Conservation (phyloP, 2,888 invertebrate genomes). For the Cyrtodaria siliqua region DNA sequence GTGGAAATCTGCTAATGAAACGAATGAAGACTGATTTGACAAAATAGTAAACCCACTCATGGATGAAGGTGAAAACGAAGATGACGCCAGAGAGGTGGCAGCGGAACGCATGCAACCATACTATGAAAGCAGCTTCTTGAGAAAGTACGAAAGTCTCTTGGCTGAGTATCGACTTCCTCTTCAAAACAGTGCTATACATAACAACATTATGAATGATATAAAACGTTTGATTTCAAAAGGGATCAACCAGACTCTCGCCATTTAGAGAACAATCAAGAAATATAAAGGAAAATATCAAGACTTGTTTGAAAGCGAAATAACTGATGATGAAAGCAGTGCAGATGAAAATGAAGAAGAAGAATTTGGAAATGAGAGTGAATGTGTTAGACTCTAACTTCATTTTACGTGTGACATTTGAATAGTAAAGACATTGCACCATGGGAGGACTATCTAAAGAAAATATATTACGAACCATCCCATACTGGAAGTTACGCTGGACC, state of each 20-base stretch:
- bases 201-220: conserved; percentile 16
- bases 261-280: conserved; percentile 5
- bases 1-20: conserved; percentile 5
- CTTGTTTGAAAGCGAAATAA: conserved; percentile 13
- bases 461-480: conserved; percentile 27
- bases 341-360: neutral
- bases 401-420: neutral
- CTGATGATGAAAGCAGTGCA: neutral
- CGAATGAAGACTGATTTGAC: neutral
- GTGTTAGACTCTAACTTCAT: neutral
- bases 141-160: conserved; percentile 9
- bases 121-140: conserved; percentile 12
- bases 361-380: neutral
- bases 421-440: conserved; percentile 11
- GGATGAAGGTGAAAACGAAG: conserved; percentile 13
- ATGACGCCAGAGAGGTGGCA: conserved; percentile 13
- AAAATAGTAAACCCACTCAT: conserved; percentile 14
- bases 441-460: conserved; percentile 29
- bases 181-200: conserved; percentile 10
- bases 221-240: conserved; percentile 5
- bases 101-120: conserved; percentile 26
- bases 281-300: conserved; percentile 15
- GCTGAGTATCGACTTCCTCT: conserved; percentile 14
- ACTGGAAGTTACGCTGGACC: conserved; percentile 12
- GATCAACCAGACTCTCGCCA: neutral